Percentiles rank a stretch among this genome's conserved stretches.
Conservation (phyloP, 2,113 vertebrate species). For the Actenoides hombroni region DNA sequence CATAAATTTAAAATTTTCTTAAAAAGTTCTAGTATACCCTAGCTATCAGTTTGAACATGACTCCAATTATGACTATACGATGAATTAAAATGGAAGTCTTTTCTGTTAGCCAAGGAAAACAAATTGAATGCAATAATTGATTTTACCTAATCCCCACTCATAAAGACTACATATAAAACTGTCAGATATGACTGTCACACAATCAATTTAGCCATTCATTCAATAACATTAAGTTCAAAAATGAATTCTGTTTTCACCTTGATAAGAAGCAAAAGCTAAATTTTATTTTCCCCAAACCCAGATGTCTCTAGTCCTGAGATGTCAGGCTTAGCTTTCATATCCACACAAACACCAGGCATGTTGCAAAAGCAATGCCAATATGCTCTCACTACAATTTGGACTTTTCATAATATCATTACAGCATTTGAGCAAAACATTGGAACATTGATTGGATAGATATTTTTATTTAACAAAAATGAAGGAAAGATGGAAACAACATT, state of each 20-base stretch:
- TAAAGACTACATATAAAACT: neutral
- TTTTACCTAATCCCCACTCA: neutral
- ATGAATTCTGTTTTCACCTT: neutral
- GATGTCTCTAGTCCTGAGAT: neutral
- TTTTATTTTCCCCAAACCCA: neutral
- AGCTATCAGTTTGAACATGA: neutral
- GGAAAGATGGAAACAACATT: neutral
- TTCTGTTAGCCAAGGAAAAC: neutral
- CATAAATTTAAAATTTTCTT: neutral
- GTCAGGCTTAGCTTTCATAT: neutral
- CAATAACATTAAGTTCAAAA: neutral
- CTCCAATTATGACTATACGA: neutral
- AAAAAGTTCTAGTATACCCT: neutral
- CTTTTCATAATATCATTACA: neutral
- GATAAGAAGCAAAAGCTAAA: neutral
- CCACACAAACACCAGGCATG: accelerated
- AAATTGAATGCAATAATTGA: neutral
- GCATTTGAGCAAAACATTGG: neutral
- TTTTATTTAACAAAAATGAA: neutral
- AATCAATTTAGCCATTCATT: neutral
- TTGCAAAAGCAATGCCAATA: neutral
- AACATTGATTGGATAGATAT: neutral
- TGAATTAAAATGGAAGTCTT: neutral
- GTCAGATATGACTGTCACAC: neutral
- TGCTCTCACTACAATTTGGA: accelerated